These are phyloP conservation scores for Tenualosa ilisha DNA, from an alignment of 2,797 vertebrate genomes.

Conservation along the genomic window DNA sequence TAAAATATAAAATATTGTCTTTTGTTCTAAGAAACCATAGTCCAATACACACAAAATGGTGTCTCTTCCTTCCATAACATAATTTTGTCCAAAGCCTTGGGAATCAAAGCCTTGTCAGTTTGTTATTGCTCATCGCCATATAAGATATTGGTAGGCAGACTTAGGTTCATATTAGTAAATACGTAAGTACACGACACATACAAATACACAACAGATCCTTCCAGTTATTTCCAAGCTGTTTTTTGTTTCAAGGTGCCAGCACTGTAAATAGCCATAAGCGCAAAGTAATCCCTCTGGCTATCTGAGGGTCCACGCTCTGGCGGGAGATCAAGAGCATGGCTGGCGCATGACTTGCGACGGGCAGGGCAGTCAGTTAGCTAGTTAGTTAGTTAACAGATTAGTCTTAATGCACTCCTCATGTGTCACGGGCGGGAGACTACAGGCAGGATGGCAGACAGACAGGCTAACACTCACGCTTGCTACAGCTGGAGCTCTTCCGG, in stretches of 20 bases:
- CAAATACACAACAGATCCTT: not conserved
- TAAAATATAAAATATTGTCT: not conserved
- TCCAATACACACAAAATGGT: not conserved
- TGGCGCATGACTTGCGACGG: constrained; percentile 54
- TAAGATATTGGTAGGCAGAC: not conserved
- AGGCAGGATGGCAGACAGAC: constrained; percentile 4
- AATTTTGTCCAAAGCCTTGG: not conserved
- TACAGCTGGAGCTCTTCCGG: constrained; percentile 81
- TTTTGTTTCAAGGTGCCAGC: not conserved
- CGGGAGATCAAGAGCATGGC: constrained; percentile 29
- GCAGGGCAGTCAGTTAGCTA: constrained; percentile 39
- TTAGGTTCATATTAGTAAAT: not conserved
- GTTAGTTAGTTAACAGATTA: constrained; percentile 56
- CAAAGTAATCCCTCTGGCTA: not conserved
- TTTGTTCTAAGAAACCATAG: not conserved
- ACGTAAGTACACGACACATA: no score
- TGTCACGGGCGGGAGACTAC: not conserved
- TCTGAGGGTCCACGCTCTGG: constrained; percentile 28
- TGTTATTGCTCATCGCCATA: not conserved
- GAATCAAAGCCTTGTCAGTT: not conserved
- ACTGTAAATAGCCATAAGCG: not conserved
- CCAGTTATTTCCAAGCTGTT: not conserved
- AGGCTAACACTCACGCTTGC: constrained; percentile 78
- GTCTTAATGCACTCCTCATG: constrained; percentile 27
- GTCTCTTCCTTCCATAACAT: not conserved